These are phyloP conservation scores for Motacilla alba DNA, from an alignment of 2,113 vertebrate species.

Conservation along the genomic window DNA sequence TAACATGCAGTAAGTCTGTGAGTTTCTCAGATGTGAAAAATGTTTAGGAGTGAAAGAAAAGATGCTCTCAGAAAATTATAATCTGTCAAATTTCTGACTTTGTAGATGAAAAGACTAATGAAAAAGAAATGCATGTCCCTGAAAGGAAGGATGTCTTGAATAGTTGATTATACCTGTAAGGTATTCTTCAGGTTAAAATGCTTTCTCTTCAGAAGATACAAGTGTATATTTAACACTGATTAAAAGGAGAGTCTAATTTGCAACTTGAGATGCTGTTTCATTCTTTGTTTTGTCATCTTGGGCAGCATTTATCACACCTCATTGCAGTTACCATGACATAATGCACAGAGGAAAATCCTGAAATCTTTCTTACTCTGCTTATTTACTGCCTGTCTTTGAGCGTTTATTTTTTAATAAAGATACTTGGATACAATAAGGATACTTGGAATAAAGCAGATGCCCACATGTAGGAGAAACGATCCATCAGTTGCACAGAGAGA, in stretches of 20 bases:
- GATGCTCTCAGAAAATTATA: not conserved
- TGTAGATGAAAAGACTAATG: not conserved
- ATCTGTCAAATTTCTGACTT: not conserved
- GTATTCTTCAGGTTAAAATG: conserved; percentile 5
- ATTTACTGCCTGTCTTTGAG: not conserved
- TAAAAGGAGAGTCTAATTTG: not conserved
- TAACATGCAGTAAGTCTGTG: not conserved
- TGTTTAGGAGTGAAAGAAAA: not conserved
- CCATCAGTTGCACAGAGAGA: not conserved
- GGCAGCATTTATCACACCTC: not conserved
- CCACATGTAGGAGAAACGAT: not conserved
- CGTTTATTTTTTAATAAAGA: not conserved
- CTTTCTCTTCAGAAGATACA: not conserved
- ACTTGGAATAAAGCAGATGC: not conserved
- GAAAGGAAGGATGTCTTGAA: not conserved
- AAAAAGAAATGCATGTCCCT: not conserved
- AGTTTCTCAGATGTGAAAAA: not conserved
- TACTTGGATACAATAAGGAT: not conserved
- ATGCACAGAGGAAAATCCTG: not conserved
- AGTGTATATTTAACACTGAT: not conserved
- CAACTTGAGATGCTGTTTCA: not conserved
- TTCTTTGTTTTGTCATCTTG: not conserved
- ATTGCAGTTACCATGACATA: not conserved
- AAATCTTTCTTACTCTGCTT: not conserved
- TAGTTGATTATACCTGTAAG: not conserved